Conservation (phyloP, 2,113 vertebrate genomes). For the Rhinopomastus cyanomelas region DNA sequence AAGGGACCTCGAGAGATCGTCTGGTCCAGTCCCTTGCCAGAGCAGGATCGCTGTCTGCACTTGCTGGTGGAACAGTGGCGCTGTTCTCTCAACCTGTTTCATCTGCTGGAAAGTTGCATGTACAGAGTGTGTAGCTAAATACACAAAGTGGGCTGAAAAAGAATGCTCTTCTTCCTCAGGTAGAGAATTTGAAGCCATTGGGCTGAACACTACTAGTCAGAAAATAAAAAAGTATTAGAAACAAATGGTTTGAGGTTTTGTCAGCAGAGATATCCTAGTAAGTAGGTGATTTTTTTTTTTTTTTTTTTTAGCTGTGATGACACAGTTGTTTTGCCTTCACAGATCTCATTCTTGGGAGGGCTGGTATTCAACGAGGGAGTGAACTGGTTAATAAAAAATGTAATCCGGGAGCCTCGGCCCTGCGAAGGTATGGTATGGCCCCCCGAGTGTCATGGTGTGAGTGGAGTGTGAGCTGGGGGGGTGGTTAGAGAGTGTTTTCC, state of each 20-base stretch:
- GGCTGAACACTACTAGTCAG: not conserved
- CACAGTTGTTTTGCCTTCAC: constrained; percentile 12
- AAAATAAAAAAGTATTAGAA: not conserved
- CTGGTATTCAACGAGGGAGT: constrained; percentile 90
- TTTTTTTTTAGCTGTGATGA: not conserved
- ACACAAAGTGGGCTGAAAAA: not conserved
- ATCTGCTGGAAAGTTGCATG: not conserved
- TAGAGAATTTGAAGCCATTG: not conserved
- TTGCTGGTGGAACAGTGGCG: not conserved
- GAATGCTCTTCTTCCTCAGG: not conserved
- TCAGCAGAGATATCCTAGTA: not conserved
- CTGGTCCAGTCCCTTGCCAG: too few relatives aligned
- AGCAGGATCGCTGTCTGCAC: not conserved
- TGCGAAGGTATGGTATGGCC: constrained; percentile 83
- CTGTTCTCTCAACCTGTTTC: not conserved
- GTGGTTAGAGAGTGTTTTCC: not conserved
- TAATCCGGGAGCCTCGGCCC: constrained; percentile 92
- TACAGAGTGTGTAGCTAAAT: not conserved
- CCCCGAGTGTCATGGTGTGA: not conserved
- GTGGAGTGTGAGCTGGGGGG: not conserved
- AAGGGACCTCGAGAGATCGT: too few relatives aligned
- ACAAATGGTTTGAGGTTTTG: not conserved
- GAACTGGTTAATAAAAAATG: constrained; percentile 96
- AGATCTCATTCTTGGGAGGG: constrained; percentile 98
- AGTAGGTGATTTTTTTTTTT: not conserved